phyloP scores from a whole-genome alignment of 2,888 invertebrate species.

The Thyatira batis region DNA sequence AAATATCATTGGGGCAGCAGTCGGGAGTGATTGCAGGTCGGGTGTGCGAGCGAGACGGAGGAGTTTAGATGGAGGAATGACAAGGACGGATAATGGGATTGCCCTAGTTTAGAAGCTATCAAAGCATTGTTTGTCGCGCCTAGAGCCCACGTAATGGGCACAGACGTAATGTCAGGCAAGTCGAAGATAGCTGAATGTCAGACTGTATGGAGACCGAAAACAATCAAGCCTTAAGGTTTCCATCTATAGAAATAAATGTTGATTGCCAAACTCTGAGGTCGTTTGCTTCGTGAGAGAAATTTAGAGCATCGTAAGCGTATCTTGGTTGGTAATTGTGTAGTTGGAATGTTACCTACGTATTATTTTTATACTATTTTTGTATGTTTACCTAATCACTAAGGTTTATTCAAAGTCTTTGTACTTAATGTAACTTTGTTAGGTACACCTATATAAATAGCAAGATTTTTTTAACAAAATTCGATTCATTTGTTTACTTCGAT shows the following conservation, averaged over 20 bases:
- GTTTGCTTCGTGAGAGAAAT: background rate
- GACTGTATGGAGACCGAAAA: constrained; percentile 51
- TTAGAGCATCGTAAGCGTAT: background rate
- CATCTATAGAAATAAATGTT: constrained; percentile 4
- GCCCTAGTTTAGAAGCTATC: constrained; percentile 70
- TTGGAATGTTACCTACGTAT: background rate
- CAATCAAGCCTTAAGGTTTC: constrained; percentile 15
- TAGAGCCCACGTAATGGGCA: constrained; percentile 46
- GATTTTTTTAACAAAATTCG: too few species aligned
- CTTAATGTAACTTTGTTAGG: too few species aligned
- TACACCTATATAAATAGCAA: too few species aligned
- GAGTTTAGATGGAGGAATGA: constrained; percentile 49
- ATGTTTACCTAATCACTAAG: background rate
- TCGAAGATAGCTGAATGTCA: constrained; percentile 39
- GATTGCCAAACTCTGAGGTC: background rate
- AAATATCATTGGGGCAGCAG: constrained; percentile 81
- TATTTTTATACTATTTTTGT: background rate
- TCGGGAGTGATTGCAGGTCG: constrained; percentile 67
- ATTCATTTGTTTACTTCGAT: background rate
- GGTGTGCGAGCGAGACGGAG: constrained; percentile 44
- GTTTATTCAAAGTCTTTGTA: background rate
- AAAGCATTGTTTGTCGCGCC: constrained; percentile 70
- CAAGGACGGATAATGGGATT: constrained; percentile 68
- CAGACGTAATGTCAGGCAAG: constrained; percentile 48
- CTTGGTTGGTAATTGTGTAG: background rate